These are phyloP conservation scores for Stigmatopora nigra DNA, from an alignment of 2,113 vertebrate genomes.

Conservation along the genomic window DNA sequence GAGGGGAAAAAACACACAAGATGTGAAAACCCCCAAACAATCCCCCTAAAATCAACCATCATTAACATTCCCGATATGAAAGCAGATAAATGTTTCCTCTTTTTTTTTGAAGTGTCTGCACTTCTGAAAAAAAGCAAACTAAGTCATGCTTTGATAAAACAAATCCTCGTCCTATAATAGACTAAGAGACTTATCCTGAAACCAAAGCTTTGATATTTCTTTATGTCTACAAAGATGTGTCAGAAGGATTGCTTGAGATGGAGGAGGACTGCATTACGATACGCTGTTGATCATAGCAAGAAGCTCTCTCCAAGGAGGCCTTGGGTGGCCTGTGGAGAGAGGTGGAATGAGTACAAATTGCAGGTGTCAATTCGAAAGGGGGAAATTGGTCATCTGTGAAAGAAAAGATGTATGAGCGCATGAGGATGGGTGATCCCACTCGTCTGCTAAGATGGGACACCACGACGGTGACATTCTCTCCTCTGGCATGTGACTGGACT, in stretches of 20 bases:
- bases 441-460: conserved; percentile 40
- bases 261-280: conserved; percentile 56
- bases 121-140: conserved; percentile 55
- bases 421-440: conserved; percentile 65
- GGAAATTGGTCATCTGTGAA: conserved; percentile 68
- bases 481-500: conserved; percentile 53
- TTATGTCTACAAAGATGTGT: conserved; percentile 43
- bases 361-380: conserved; percentile 69
- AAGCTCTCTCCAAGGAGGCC: conserved; percentile 60
- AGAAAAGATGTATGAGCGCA: conserved; percentile 70
- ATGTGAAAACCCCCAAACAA: too few species aligned
- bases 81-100: conserved; percentile 24
- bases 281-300: conserved; percentile 58
- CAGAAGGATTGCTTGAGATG: conserved; percentile 60
- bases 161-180: conserved; percentile 46
- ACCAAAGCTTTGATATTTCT: conserved; percentile 60
- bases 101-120: conserved; percentile 33
- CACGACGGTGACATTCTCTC: conserved; percentile 55
- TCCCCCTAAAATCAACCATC: too few species aligned
- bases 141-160: conserved; percentile 66
- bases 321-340: conserved; percentile 47
- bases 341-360: conserved; percentile 76
- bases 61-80: conserved; percentile 43
- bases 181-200: conserved; percentile 50
- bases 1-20: too few species aligned